Evolutionary conservation across 2,113 vertebrate genomes (phyloP).

Genomic region (Podarcis muralis): DNA sequence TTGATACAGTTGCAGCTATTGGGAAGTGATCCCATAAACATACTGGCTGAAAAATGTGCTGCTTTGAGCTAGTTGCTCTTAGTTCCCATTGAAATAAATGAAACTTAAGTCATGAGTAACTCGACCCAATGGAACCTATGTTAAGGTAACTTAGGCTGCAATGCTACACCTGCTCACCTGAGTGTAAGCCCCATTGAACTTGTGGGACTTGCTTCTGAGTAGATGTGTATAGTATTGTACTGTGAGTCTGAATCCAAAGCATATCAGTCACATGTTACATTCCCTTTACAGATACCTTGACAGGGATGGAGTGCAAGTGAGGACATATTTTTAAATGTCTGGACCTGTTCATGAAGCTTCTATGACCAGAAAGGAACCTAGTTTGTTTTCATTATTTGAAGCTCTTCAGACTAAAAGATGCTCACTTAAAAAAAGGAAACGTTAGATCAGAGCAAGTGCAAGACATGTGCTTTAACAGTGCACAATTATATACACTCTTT

Average conservation of each 20-base stretch:
- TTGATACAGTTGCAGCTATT: not conserved
- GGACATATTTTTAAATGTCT: not conserved
- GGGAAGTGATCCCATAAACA: not conserved
- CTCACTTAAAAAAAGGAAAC: not conserved
- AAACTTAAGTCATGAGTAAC: not conserved
- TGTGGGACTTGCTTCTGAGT: not conserved
- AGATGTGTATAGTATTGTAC: not conserved
- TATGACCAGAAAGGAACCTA: not conserved
- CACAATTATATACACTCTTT: slow-evolving; percentile 24
- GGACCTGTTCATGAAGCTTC: not conserved
- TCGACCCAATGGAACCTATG: not conserved
- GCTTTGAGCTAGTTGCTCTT: not conserved
- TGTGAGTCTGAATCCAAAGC: not conserved
- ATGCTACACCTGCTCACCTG: not conserved
- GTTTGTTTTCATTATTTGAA: not conserved
- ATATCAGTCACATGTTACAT: too few species aligned
- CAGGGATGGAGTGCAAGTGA: not conserved
- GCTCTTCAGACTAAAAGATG: not conserved
- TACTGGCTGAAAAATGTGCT: not conserved
- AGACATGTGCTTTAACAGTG: not conserved
- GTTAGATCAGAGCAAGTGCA: not conserved
- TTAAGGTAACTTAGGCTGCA: not conserved
- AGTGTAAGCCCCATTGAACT: not conserved
- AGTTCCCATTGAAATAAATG: not conserved
- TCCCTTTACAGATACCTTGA: not conserved